phyloP scores from a whole-genome alignment of 2,888 invertebrate species.

The Trichopoda pennipes region DNA sequence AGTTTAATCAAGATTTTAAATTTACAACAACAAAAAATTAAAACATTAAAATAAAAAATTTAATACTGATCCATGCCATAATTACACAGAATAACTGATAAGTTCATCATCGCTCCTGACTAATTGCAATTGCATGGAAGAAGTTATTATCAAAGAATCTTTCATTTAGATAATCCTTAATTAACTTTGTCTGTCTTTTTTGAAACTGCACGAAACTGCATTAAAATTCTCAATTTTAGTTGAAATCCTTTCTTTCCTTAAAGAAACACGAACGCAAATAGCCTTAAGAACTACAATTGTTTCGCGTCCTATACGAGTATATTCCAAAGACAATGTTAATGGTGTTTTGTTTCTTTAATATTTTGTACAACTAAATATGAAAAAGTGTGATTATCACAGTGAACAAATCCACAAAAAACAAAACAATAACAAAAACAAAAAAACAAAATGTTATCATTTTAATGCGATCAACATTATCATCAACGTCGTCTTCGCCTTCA shows the following conservation, averaged over 20 bases:
- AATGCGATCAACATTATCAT: conserved; percentile 68
- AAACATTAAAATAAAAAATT: too few species aligned
- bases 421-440: conserved; percentile 44
- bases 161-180: conserved; percentile 9
- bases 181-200: conserved; percentile 8
- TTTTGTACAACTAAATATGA: conserved; percentile 40
- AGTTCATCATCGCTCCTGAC: too few species aligned
- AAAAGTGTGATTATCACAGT: conserved; percentile 61
- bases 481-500: conserved; percentile 19
- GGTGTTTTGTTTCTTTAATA: conserved; percentile 57
- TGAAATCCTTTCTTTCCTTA: conserved; percentile 8
- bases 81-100: too few species aligned
- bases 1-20: too few species aligned
- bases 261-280: conserved; percentile 40
- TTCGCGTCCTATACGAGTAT: too few species aligned
- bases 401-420: conserved; percentile 40
- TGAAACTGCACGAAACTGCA: background rate
- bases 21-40: too few species aligned
- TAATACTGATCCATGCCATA: too few species aligned
- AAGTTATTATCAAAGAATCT: conserved; percentile 11
- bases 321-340: conserved; percentile 71
- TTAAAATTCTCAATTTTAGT: conserved; percentile 14
- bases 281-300: conserved; percentile 74
- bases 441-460: conserved; percentile 53
- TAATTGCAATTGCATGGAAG: background rate